phyloP scores from a whole-genome alignment of 2,888 invertebrate species.

The Tinea semifulvella region DNA sequence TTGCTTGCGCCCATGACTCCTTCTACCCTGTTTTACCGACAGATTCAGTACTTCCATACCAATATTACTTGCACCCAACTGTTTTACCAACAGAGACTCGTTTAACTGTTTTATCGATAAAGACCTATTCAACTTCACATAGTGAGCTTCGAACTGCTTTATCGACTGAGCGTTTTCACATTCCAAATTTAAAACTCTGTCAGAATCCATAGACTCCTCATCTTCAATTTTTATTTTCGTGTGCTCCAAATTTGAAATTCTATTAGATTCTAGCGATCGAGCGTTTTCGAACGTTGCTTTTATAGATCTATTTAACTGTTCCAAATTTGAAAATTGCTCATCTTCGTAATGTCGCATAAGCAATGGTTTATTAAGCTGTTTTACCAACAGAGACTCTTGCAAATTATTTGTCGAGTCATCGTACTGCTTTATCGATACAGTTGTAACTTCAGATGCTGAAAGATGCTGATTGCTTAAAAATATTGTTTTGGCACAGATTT shows the following conservation, averaged over 20 bases:
- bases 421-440: too few relatives aligned
- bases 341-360: neutral
- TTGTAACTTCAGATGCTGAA: neutral
- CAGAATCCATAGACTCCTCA: too few relatives aligned
- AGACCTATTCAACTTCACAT: neutral
- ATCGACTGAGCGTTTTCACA: neutral
- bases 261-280: too few relatives aligned
- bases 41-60: conserved; percentile 41
- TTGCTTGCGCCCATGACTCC: conserved; percentile 52
- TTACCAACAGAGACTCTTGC: neutral
- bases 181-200: too few relatives aligned
- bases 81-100: conserved; percentile 5
- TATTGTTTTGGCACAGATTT: conserved; percentile 49
- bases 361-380: neutral
- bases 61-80: neutral
- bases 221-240: too few relatives aligned
- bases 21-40: conserved; percentile 38
- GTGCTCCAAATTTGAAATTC: too few relatives aligned
- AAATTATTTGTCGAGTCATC: neutral
- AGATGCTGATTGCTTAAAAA: conserved; percentile 27
- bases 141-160: too few relatives aligned
- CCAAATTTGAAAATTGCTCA: too few relatives aligned
- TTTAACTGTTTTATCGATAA: neutral
- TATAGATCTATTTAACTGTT: too few relatives aligned
- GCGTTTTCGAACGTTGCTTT: too few relatives aligned